Base-by-base conservation (phyloP, 2,888 invertebrate species). In the Lamproptera curius region DNA sequence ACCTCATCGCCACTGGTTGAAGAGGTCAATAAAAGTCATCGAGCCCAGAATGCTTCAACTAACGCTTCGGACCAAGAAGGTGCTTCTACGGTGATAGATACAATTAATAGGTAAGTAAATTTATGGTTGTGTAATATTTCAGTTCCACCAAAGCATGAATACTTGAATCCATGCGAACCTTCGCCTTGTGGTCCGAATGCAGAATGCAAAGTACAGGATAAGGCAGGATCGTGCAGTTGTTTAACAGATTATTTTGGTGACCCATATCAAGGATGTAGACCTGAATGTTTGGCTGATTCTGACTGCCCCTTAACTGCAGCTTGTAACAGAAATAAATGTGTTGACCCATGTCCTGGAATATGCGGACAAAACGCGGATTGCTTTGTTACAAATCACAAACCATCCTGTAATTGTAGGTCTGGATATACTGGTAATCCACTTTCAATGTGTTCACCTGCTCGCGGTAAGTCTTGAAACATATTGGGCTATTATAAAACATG, bases 201-300 rank as follows among this genome's bases (percentile, higher is more conserved):
- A n/a, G 88, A 91, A 57, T 94, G 94, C 70, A 90, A 90, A 70
- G 92, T 92, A 65, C 91, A 92, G 75, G 92, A 92, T 58, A 91
- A 89, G 49, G 93, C 92, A 33, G 94, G 93, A 52, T 91, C 93
- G 36, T 95, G 95, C 67, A 89, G 90, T 57, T 94, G 94, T 68
- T 72, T 91, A 47, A 88, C 91, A 4, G 92, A 92, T 55, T 92
- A 92, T 73, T 90, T 91, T 59, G 95, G 95, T 58, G 93, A 94
- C 70, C 94, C 95, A 33, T 94, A 93, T 65, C 91, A 92, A 80
- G 90, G 91, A 49, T 94, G 94, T 66, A 89, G 91, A 67, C 92
- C 92, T 16, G 92, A 92, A 73, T 92, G 92, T 65, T 78, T 90
- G 58, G 79, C 90, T 36, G 91, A 92, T 71, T 88, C 91, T 23